A percentile compares a stretch with the other conserved stretches of the same genome.
phyloP scores from a whole-genome alignment of 2,797 vertebrate genomes.

The Poecile montanus region DNA sequence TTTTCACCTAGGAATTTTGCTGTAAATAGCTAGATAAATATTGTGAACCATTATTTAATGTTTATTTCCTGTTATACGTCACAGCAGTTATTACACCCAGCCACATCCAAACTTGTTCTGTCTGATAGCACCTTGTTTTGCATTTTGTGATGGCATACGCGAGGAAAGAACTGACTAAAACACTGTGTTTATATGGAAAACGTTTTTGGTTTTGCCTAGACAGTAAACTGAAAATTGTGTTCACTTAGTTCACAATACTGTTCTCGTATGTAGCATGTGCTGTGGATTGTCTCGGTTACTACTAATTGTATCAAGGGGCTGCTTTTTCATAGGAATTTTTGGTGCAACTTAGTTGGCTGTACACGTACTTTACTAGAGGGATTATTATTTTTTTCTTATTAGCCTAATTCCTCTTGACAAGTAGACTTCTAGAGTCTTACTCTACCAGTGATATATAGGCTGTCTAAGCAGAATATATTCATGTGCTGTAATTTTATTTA shows the following conservation, averaged over 20 bases:
- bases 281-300: neutral
- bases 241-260: neutral
- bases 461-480: neutral
- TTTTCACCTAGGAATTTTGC: neutral
- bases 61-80: neutral
- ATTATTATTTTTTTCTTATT: neutral
- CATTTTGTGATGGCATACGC: neutral
- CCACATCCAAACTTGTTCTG: neutral
- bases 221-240: neutral
- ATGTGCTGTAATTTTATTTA: neutral
- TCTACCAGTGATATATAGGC: neutral
- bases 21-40: neutral
- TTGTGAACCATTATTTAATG: neutral
- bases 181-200: neutral
- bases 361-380: neutral
- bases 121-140: neutral
- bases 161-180: neutral
- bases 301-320: neutral
- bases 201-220: neutral
- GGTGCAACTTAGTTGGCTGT: neutral
- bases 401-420: neutral
- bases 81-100: neutral
- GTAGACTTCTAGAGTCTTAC: neutral
- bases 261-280: neutral
- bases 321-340: neutral